phyloP scores from a whole-genome alignment of 2,113 vertebrate genomes.

The Corythoichthys haematopterus region DNA sequence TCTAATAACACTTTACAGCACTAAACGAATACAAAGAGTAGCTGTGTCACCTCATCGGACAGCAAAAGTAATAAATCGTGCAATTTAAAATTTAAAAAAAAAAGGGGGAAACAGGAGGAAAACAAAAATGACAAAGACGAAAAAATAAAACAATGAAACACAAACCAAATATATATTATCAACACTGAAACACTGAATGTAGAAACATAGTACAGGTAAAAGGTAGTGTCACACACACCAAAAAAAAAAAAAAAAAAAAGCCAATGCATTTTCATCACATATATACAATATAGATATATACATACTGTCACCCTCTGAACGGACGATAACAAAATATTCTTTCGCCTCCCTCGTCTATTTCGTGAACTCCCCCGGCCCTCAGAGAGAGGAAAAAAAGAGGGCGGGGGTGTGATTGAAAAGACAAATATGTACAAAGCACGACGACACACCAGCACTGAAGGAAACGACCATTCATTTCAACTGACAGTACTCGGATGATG shows the following conservation, averaged over 20 bases:
- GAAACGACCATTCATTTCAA: slow-evolving; percentile 53
- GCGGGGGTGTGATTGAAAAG: slow-evolving; percentile 61
- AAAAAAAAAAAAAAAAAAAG: slow-evolving; percentile 64
- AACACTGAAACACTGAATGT: slow-evolving; percentile 95
- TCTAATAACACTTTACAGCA: slow-evolving; percentile 96
- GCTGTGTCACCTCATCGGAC: slow-evolving; percentile 81
- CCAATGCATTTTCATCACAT: slow-evolving; percentile 82
- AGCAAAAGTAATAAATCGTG: slow-evolving; percentile 92
- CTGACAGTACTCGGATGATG: neutral
- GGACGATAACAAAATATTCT: slow-evolving; percentile 95
- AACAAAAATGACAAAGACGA: slow-evolving; percentile 73
- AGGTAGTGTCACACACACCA: slow-evolving; percentile 82
- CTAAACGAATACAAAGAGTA: slow-evolving; percentile 89
- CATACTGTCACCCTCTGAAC: slow-evolving; percentile 85
- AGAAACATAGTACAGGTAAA: slow-evolving; percentile 87
- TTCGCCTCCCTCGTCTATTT: slow-evolving; percentile 70
- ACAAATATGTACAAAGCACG: slow-evolving; percentile 89
- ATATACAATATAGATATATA: slow-evolving; percentile 97
- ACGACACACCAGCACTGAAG: slow-evolving; percentile 86
- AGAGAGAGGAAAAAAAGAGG: slow-evolving; percentile 64
- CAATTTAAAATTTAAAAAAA: slow-evolving; percentile 71
- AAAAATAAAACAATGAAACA: slow-evolving; percentile 66
- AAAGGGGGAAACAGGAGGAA: slow-evolving; percentile 48
- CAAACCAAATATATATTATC: slow-evolving; percentile 80
- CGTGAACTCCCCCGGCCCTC: slow-evolving; percentile 64